Percentiles rank a stretch among this genome's conserved stretches.
These are phyloP conservation scores for Trichoplusia ni DNA, from an alignment of 1,140 invertebrate species.

Conservation along the genomic window DNA sequence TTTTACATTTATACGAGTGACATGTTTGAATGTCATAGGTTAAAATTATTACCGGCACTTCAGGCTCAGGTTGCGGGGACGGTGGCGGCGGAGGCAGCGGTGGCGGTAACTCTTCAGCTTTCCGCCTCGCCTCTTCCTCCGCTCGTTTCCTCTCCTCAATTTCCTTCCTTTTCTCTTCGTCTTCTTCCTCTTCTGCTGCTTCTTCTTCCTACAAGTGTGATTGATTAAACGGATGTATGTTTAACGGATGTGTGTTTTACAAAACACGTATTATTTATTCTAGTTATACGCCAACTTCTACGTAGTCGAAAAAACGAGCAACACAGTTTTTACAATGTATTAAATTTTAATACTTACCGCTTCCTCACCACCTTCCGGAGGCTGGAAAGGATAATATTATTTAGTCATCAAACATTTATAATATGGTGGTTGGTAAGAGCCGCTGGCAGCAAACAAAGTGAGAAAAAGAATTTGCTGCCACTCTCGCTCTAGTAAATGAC, in stretches of 20 bases:
- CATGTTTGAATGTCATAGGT: no score
- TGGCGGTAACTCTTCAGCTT: constrained; percentile 67
- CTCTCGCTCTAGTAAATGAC: no score
- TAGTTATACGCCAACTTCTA: no score
- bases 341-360: constrained; percentile 32
- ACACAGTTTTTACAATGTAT: background rate
- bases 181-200: constrained; percentile 66
- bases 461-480: no score
- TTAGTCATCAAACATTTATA: background rate
- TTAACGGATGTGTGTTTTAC: no score
- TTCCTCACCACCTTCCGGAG: constrained; percentile 37
- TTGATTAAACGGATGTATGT: background rate
- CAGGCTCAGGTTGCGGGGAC: constrained; percentile 64
- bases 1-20: no score
- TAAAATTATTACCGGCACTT: constrained; percentile 65
- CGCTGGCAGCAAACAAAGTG: no score
- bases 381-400: constrained; percentile 31
- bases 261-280: no score
- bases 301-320: no score
- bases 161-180: constrained; percentile 51
- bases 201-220: constrained; percentile 53
- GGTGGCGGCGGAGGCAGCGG: constrained; percentile 71
- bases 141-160: constrained; percentile 65
- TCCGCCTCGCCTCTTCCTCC: constrained; percentile 68
- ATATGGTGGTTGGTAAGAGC: no score